These are phyloP conservation scores for Teleopsis dalmanni DNA, from an alignment of 1,140 invertebrate species.

Conservation along the genomic window DNA sequence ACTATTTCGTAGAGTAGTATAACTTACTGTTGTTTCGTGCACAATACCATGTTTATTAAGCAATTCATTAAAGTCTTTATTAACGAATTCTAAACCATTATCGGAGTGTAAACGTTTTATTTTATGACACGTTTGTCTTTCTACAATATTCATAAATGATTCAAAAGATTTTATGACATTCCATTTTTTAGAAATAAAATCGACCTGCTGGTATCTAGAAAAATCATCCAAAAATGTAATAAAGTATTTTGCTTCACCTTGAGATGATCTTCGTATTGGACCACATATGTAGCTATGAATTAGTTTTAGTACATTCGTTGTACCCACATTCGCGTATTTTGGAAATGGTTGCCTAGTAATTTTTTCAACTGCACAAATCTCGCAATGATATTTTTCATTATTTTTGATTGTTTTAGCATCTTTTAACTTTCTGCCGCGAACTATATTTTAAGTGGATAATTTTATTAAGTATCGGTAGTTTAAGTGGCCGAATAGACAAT, in stretches of 20 bases:
- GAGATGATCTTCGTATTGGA: slow-evolving; percentile 28
- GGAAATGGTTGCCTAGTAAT: slow-evolving; percentile 26
- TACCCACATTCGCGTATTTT: slow-evolving; percentile 16
- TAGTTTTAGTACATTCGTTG: slow-evolving; percentile 26
- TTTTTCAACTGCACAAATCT: slow-evolving; percentile 29
- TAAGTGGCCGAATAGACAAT: slow-evolving; percentile 4
- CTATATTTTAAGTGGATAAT: not conserved
- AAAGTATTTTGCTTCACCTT: slow-evolving; percentile 38
- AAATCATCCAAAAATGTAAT: slow-evolving; percentile 43
- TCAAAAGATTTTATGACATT: slow-evolving; percentile 35
- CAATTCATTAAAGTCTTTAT: slow-evolving; percentile 4
- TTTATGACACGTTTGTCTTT: slow-evolving; percentile 24
- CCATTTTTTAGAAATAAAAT: slow-evolving; percentile 41
- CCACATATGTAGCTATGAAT: slow-evolving; percentile 43
- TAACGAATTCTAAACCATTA: slow-evolving; percentile 11
- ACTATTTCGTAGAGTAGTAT: slow-evolving; percentile 30
- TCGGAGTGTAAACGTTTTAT: slow-evolving; percentile 9
- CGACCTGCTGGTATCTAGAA: slow-evolving; percentile 27
- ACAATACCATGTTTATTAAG: slow-evolving; percentile 15
- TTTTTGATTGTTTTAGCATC: too few species aligned
- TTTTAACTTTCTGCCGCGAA: not conserved
- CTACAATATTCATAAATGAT: slow-evolving; percentile 21
- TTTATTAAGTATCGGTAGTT: not conserved
- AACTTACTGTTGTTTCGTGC: slow-evolving; percentile 22
- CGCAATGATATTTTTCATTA: slow-evolving; percentile 15